Base-by-base conservation (phyloP, 2,797 vertebrate species). In the Hippocampus kuda region DNA sequence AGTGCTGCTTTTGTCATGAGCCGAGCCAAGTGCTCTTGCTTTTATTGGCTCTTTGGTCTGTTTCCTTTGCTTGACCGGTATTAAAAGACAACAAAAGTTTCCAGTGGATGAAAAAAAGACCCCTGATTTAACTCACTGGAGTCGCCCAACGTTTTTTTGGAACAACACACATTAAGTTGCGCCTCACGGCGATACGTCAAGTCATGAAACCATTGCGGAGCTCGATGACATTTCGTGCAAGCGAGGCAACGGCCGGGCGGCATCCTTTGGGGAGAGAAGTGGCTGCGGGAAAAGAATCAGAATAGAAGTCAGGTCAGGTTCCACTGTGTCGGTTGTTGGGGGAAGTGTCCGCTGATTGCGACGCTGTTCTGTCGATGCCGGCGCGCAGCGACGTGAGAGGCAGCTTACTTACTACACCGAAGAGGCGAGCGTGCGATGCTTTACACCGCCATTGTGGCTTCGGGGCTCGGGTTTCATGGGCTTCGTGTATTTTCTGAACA, bases 321-420 rank as follows among this genome's bases (percentile, higher is more conserved):
- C 73, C 85, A 69, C 34, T 80, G 86, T 76, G 82, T 78, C 77
- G 81, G 79, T 86, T 85, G 85, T 84, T 84, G 87, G 86, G 87
- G 84, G 81, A 89, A 87, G 88, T 88, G 86, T 85, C 83, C 85
- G 79, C 72, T 87, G 87, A 88, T 87, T 85, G 84, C 82, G 82
- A 73, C 72, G 78, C 84, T 84, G 86, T 84, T 88, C 69, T 66
- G 81, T 81, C 78, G 87, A 87, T 69, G 84, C 83, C 78, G 84
- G 78, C 56, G 83, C 85, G 88, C 86, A 88, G 82, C 74, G 84
- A 89, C 89, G 86, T 89, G 86, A 89, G 86, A 84, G 83, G 81
- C 84, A 80, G 86, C 86, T 90, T 91, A 89, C 91, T 91, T 88
- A 91, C 88, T 87, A 86, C 72, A 72, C 84, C 4, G 85, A 87